phyloP scores from a whole-genome alignment of 1,140 invertebrate species.

The Drosophila malerkotliana region DNA sequence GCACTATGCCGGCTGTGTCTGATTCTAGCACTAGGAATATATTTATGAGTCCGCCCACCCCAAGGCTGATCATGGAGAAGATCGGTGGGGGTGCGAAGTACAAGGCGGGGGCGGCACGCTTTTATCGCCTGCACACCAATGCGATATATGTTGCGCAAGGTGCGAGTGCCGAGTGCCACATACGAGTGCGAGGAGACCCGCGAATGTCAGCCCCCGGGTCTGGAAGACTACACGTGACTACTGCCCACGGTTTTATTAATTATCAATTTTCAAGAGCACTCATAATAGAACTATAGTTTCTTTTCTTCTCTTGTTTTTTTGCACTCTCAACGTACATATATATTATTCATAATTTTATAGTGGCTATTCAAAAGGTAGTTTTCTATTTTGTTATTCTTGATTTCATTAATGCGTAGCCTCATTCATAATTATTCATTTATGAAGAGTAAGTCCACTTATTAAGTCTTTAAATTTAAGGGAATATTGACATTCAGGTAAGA shows the following conservation, averaged over 20 bases:
- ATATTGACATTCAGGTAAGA: neutral
- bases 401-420: neutral
- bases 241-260: constrained; percentile 58
- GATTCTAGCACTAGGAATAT: constrained; percentile 29
- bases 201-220: constrained; percentile 44
- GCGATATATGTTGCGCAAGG: constrained; percentile 50
- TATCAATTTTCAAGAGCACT: constrained; percentile 71
- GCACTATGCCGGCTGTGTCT: constrained; percentile 28
- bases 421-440: neutral
- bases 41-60: constrained; percentile 52
- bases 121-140: constrained; percentile 39
- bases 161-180: constrained; percentile 24
- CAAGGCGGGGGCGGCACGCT: constrained; percentile 62
- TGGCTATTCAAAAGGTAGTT: constrained; percentile 7
- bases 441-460: neutral
- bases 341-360: constrained; percentile 10
- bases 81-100: constrained; percentile 32
- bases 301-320: neutral
- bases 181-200: constrained; percentile 44
- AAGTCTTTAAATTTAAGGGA: neutral
- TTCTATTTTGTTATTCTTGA: constrained; percentile 5
- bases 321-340: neutral
- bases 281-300: constrained; percentile 26
- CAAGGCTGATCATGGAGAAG: constrained; percentile 28
- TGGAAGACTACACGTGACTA: constrained; percentile 59